Percentiles rank a stretch among this genome's conserved stretches.
Evolutionary conservation across 2,797 vertebrate species (phyloP).

Genomic region (Lithobates pipiens): DNA sequence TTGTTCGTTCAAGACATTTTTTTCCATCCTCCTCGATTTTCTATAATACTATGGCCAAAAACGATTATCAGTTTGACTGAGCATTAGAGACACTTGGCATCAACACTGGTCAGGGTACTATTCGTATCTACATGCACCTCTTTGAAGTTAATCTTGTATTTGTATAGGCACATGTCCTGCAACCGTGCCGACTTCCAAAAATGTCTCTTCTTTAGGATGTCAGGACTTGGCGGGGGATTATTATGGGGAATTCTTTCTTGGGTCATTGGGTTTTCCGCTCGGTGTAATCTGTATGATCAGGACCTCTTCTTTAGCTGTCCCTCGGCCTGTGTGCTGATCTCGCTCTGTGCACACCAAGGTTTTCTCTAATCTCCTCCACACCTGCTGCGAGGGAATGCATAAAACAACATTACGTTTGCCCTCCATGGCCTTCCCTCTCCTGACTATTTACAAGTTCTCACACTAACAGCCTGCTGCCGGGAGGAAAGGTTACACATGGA

Average conservation of each 20-base stretch:
- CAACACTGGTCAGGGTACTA: too few relatives aligned
- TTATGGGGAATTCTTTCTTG: constrained; percentile 66
- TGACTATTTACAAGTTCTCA: constrained; percentile 34
- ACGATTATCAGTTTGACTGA: too few relatives aligned
- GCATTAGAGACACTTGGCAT: too few relatives aligned
- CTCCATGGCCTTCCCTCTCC: constrained; percentile 43
- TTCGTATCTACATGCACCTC: too few relatives aligned
- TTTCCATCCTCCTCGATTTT: too few relatives aligned
- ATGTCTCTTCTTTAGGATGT: not conserved
- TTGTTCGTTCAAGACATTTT: too few relatives aligned
- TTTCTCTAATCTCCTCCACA: constrained; percentile 59
- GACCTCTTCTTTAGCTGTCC: constrained; percentile 59
- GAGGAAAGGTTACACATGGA: not conserved
- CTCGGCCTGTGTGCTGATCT: constrained; percentile 11
- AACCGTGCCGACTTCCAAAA: not conserved
- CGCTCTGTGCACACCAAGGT: not conserved
- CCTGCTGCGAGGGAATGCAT: constrained; percentile 60
- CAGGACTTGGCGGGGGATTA: constrained; percentile 38
- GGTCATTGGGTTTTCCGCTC: constrained; percentile 63
- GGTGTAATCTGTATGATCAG: constrained; percentile 62
- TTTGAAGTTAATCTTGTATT: not conserved
- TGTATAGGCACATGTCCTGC: not conserved
- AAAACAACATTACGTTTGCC: not conserved
- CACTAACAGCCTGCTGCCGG: constrained; percentile 3
- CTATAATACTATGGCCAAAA: too few relatives aligned